Conservation (phyloP, 1,140 invertebrate genomes). For the Diploscapter pachys region DNA sequence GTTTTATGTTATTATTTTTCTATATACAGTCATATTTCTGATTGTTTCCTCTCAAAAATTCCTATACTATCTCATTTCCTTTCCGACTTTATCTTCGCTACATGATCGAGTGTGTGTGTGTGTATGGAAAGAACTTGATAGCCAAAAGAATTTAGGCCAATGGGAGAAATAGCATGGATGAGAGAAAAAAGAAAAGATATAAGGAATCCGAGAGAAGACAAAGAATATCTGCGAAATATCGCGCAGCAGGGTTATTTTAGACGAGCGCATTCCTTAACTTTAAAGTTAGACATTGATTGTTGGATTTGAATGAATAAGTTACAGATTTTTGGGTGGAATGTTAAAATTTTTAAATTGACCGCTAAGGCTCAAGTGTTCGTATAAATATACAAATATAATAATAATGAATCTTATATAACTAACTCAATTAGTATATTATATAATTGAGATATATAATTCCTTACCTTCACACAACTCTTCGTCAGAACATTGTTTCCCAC, state of each 20-base stretch:
- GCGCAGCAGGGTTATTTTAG: constrained; percentile 17
- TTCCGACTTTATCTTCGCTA: background rate
- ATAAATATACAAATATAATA: background rate
- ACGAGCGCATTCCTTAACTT: background rate
- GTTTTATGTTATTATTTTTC: background rate
- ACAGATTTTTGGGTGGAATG: background rate
- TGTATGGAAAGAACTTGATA: constrained; percentile 17
- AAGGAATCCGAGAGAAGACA: too few relatives aligned
- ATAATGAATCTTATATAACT: background rate
- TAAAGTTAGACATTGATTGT: background rate
- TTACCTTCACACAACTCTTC: constrained; percentile 39
- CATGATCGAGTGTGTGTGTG: constrained; percentile 12
- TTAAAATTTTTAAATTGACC: background rate
- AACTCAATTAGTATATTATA: background rate
- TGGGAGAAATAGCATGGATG: too few relatives aligned
- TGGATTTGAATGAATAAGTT: background rate
- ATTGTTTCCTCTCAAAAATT: constrained; percentile 17
- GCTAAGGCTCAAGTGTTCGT: background rate
- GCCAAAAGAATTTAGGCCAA: background rate
- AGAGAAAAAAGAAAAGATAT: too few relatives aligned
- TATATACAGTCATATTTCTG: constrained; percentile 11
- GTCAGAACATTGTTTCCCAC: constrained; percentile 31
- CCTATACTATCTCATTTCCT: too few relatives aligned
- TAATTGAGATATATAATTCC: background rate
- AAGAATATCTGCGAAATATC: too few relatives aligned